These are phyloP conservation scores for Phalacrocorax pelagicus DNA, from an alignment of 2,113 vertebrate genomes.

Conservation along the genomic window DNA sequence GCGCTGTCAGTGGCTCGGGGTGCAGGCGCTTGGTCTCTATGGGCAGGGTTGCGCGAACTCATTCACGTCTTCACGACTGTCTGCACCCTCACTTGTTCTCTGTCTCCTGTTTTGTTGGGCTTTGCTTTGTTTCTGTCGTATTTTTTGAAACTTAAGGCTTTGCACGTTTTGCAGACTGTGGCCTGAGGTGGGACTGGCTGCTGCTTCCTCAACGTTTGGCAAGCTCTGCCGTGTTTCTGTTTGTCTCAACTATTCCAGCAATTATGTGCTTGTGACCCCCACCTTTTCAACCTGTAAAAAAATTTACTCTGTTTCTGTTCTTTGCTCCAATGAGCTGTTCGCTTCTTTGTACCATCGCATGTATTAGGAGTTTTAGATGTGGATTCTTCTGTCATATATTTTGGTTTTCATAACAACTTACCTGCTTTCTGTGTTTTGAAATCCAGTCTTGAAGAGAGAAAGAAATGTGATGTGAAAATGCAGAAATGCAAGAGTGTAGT, in stretches of 20 bases:
- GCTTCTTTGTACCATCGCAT: not conserved
- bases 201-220: not conserved
- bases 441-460: not conserved
- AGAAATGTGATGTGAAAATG: not conserved
- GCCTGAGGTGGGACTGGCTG: not conserved
- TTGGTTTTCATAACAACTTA: not conserved
- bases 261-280: not conserved
- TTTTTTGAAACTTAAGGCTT: not conserved
- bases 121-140: not conserved
- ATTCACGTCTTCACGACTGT: not conserved
- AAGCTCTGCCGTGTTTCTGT: not conserved
- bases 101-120: not conserved
- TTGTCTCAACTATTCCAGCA: not conserved
- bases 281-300: not conserved
- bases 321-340: not conserved
- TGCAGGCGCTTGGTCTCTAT: fast-evolving
- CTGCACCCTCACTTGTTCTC: not conserved
- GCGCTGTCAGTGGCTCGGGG: not conserved
- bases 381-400: not conserved
- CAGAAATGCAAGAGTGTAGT: not conserved
- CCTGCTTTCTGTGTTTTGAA: not conserved
- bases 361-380: not conserved
- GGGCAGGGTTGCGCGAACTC: not conserved
- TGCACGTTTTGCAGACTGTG: not conserved
- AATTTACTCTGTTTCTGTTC: not conserved